Base-by-base conservation (phyloP, 2,888 invertebrate genomes). In the Acleris laterana region DNA sequence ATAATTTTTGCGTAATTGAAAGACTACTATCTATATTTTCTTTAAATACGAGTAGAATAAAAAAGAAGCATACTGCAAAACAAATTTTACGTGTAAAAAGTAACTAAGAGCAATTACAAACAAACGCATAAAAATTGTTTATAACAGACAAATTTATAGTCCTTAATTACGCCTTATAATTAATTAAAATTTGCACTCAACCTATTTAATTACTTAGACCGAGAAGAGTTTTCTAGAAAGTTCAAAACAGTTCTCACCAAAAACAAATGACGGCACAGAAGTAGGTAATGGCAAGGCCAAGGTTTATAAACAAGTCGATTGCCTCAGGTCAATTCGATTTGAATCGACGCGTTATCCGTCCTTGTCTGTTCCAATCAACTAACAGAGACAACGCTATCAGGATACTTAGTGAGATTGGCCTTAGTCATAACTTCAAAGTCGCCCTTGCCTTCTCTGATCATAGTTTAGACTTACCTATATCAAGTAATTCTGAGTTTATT, bases 271-370 rank as follows among this genome's bases (percentile, higher is more conserved):
- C 25, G 49, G 52, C 49, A 42, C 53, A 52, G 52, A 59, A 44
- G 11, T 17, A 44, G 28, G 46, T 38, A 49, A 48, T 25, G 16
- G 59, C 59, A 64, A 64, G 60, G 64, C 60, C 64, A 64, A 64
- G 64, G 64, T 48, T 60, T 22, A 16, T 25, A 44, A 55, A 50
- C 60, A 42, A 28, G 49, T 60, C 51, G 56, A 51, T 63, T n/a
- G 57, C 38, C 46, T 17, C 5, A 22, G n/a, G 16, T 38, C 22
- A 22, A 51, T 51, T 42, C 42, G 42, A 22, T 19, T 42, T 16
- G 7, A 7, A 42, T 55, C 7, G 6, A 22, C 42, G 5, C 38
- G 20, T 6, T 51, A 3, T 38, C 32, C 46, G 17, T 46, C 46
- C 46, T 46, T 38, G 52, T 52, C 28, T 32, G 7, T 32, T 17